phyloP scores from a whole-genome alignment of 2,888 invertebrate species.

The Heliconius ismenius region DNA sequence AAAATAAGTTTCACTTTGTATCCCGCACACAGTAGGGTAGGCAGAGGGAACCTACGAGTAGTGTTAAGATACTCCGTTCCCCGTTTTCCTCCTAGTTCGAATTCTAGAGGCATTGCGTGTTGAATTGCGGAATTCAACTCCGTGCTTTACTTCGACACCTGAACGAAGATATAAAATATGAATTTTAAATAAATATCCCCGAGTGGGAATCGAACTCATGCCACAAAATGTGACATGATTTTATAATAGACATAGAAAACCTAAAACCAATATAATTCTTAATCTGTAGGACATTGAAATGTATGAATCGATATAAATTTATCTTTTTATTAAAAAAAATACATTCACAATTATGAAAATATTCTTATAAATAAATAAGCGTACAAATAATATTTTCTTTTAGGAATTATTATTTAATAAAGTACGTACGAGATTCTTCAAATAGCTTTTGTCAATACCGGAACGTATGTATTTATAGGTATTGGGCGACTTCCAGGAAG shows the following conservation, averaged over 20 bases:
- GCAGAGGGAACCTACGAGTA: too few relatives aligned
- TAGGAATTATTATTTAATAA: neutral
- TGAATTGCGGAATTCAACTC: too few relatives aligned
- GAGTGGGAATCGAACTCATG: too few relatives aligned
- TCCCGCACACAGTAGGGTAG: too few relatives aligned
- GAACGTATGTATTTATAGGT: neutral
- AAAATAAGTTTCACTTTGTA: neutral
- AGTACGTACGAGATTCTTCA: neutral
- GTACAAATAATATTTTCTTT: neutral
- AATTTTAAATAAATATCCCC: too few relatives aligned
- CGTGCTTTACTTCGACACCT: too few relatives aligned
- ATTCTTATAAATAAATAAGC: neutral
- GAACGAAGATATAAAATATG: too few relatives aligned
- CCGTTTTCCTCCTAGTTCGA: neutral
- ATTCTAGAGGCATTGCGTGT: neutral
- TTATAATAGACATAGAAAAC: neutral
- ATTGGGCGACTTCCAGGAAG: conserved; percentile 10
- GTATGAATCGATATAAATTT: too few relatives aligned
- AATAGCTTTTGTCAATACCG: neutral
- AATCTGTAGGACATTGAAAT: too few relatives aligned
- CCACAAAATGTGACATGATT: too few relatives aligned
- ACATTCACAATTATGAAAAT: neutral
- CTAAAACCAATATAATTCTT: neutral
- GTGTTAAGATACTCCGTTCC: too few relatives aligned
- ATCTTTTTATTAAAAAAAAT: neutral